These are phyloP conservation scores for Chymomyza procnemis DNA, from an alignment of 2,888 invertebrate genomes.

Conservation along the genomic window DNA sequence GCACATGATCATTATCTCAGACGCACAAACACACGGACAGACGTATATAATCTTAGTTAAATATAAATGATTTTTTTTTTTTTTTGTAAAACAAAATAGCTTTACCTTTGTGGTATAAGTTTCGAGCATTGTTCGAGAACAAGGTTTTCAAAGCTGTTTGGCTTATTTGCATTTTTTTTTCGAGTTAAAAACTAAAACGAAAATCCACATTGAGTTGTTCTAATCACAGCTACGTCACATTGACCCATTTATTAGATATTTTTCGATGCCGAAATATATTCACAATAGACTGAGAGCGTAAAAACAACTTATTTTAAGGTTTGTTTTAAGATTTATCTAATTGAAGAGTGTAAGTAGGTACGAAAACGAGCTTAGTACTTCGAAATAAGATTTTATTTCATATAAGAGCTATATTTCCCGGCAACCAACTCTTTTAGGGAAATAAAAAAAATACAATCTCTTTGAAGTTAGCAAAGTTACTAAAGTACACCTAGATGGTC, in stretches of 20 bases:
- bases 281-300: background rate
- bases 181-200: conserved; percentile 6
- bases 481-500: too few species aligned
- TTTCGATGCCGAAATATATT: background rate
- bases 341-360: too few species aligned
- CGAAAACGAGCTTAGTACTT: too few species aligned
- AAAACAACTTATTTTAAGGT: too few species aligned
- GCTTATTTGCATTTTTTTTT: conserved; percentile 47
- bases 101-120: background rate
- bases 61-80: background rate
- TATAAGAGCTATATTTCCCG: too few species aligned
- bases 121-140: background rate
- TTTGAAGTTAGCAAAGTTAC: too few species aligned
- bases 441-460: too few species aligned
- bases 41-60: background rate
- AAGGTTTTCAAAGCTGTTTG: conserved; percentile 32
- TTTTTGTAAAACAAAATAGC: background rate
- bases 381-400: too few species aligned
- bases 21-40: background rate
- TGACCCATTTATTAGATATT: conserved; percentile 38
- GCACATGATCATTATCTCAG: background rate
- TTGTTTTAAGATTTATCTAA: too few species aligned
- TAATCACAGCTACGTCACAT: conserved; percentile 40
- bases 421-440: too few species aligned
- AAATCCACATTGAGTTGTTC: conserved; percentile 24